Evolutionary conservation across 1,140 invertebrate species (phyloP).

Genomic region (Leptopilina boulardi): DNA sequence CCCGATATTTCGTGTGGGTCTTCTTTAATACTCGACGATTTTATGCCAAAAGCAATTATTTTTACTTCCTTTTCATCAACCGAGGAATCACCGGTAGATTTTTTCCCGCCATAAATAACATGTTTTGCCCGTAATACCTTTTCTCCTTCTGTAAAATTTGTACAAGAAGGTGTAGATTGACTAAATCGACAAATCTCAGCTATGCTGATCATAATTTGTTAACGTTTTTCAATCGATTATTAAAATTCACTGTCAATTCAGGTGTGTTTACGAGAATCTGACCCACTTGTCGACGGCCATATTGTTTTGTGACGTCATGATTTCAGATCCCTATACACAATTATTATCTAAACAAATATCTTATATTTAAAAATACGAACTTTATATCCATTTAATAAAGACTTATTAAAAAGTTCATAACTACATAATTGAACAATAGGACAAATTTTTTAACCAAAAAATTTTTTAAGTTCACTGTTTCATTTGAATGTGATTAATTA

Average conservation of each 20-base stretch:
- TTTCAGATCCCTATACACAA: no score
- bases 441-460: no score
- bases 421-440: no score
- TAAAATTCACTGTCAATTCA: background rate
- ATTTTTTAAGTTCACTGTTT: no score
- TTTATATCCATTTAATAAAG: no score
- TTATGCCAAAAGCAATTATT: background rate
- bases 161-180: background rate
- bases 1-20: background rate
- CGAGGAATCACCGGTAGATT: background rate
- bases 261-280: background rate
- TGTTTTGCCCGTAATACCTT: background rate
- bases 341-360: no score
- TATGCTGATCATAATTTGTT: background rate
- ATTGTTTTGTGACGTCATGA: no score
- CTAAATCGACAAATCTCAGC: background rate
- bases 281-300: background rate
- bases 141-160: background rate
- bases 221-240: background rate
- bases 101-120: background rate
- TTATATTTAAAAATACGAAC: no score
- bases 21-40: background rate
- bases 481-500: no score
- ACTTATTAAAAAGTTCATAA: no score
- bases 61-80: background rate